Conservation (phyloP, 2,888 invertebrate genomes). For the Epirrita christyi region DNA sequence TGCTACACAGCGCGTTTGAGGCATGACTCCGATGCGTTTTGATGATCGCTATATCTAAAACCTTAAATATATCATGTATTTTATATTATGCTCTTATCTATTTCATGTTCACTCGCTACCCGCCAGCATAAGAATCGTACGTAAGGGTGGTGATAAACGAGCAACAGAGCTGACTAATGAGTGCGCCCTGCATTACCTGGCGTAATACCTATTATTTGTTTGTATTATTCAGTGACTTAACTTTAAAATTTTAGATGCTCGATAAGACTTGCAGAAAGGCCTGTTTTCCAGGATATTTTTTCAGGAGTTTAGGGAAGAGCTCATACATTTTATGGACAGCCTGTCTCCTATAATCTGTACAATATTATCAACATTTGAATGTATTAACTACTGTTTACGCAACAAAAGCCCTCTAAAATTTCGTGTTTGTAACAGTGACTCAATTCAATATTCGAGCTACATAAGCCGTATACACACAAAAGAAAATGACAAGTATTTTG, state of each 20-base stretch:
- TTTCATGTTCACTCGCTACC: not conserved
- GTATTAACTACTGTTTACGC: too few relatives aligned
- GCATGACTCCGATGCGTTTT: too few relatives aligned
- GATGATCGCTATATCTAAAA: too few relatives aligned
- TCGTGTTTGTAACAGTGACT: not conserved
- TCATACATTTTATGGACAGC: too few relatives aligned
- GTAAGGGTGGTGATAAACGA: conserved; percentile 71
- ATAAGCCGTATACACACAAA: conserved; percentile 5
- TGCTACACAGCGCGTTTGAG: too few relatives aligned
- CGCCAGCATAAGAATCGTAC: not conserved
- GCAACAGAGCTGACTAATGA: conserved; percentile 69
- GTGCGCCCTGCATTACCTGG: conserved; percentile 68
- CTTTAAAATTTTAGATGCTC: conserved; percentile 7
- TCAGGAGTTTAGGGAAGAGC: not conserved
- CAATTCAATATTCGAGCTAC: not conserved
- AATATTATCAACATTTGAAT: too few relatives aligned
- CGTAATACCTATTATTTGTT: conserved; percentile 9
- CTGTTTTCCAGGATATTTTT: not conserved
- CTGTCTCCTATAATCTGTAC: too few relatives aligned
- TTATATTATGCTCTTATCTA: too few relatives aligned
- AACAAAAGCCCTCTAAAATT: too few relatives aligned
- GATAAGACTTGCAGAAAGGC: not conserved
- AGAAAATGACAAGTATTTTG: conserved; percentile 11
- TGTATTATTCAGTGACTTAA: conserved; percentile 15
- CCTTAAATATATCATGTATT: too few relatives aligned